These are phyloP conservation scores for Microplitis mediator DNA, from an alignment of 1,140 invertebrate species.

Conservation along the genomic window DNA sequence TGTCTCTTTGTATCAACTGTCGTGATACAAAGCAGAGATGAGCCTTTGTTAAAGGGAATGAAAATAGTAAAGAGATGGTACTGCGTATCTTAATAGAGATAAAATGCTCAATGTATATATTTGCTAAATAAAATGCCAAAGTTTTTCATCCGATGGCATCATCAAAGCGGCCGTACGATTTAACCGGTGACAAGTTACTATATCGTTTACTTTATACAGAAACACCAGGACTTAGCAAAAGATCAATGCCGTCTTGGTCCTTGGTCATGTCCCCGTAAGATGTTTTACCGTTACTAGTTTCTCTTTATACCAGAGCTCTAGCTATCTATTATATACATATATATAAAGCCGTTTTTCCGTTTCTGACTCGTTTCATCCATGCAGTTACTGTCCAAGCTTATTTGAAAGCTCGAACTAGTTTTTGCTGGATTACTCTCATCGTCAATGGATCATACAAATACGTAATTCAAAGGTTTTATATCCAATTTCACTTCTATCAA, in stretches of 20 bases:
- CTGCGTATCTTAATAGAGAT: too few species aligned
- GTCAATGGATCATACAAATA: too few species aligned
- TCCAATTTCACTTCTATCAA: too few species aligned
- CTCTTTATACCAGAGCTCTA: too few species aligned
- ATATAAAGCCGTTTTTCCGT: neutral
- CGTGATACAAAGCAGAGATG: too few species aligned
- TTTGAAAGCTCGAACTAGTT: neutral
- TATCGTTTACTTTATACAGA: neutral
- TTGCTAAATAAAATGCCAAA: neutral
- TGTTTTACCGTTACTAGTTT: neutral
- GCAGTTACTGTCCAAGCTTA: neutral
- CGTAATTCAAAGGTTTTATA: too few species aligned
- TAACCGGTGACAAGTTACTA: neutral
- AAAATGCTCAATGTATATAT: neutral
- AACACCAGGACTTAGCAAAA: constrained; percentile 2
- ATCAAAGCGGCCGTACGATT: constrained; percentile 11
- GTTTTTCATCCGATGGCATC: constrained; percentile 6
- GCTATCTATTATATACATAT: neutral
- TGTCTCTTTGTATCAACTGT: too few species aligned
- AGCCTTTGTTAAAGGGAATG: too few species aligned
- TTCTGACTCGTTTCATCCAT: neutral
- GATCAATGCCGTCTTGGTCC: constrained; percentile 5
- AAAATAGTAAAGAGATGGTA: too few species aligned
- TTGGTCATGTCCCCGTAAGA: neutral
- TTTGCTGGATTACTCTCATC: too few species aligned